These are phyloP conservation scores for Scaptomyza montana DNA, from an alignment of 1,140 invertebrate genomes.

Conservation along the genomic window DNA sequence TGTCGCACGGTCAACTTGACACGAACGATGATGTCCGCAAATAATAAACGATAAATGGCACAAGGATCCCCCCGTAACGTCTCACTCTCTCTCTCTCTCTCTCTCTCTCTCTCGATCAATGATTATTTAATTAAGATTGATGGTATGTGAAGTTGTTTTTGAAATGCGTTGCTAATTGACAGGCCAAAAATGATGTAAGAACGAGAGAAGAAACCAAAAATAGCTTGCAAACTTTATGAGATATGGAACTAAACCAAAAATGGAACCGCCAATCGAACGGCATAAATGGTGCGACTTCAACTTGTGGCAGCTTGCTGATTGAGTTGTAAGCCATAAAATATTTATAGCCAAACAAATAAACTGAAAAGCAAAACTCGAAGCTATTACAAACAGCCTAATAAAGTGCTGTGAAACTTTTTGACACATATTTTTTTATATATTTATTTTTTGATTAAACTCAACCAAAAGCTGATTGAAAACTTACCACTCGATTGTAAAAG, in stretches of 20 bases:
- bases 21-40: conserved; percentile 43
- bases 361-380: background rate
- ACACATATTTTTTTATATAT: background rate
- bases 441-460: background rate
- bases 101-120: conserved; percentile 19
- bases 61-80: background rate
- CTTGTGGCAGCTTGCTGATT: conserved; percentile 32
- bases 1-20: conserved; percentile 59
- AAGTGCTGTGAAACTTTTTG: conserved; percentile 27
- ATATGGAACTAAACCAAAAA: conserved; percentile 19
- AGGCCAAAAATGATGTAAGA: conserved; percentile 27
- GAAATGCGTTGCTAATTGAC: conserved; percentile 66
- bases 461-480: conserved; percentile 6
- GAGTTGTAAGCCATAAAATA: conserved; percentile 24
- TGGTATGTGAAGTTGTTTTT: conserved; percentile 38
- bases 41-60: conserved; percentile 46
- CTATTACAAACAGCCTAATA: background rate
- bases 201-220: conserved; percentile 5
- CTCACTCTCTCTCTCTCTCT: too few species aligned
- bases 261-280: conserved; percentile 17
- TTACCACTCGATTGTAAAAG: conserved; percentile 47
- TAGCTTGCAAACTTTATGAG: background rate
- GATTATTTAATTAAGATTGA: conserved; percentile 72
- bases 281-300: conserved; percentile 47
- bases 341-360: background rate